phyloP scores from a whole-genome alignment of 30 jellyfish, hydroid and myxozoan species.

The Haliclystus octoradiatus region DNA sequence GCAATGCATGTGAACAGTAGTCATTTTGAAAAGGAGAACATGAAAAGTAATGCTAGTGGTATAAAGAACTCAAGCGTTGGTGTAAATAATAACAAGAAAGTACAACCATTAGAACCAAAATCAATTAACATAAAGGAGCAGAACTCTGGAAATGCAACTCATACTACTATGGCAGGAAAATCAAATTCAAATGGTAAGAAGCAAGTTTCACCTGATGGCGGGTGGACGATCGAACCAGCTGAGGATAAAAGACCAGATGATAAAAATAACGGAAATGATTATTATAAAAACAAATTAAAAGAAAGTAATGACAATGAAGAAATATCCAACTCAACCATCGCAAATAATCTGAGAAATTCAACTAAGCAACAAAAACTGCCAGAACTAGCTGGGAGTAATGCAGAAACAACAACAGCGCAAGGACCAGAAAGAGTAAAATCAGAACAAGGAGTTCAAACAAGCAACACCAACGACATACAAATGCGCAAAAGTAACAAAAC shows the following conservation, averaged over 20 bases:
- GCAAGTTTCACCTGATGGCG: no score
- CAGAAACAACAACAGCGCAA: background rate
- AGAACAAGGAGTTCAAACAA: background rate
- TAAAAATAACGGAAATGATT: background rate
- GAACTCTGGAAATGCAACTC: no score
- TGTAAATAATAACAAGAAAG: no score
- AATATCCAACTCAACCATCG: no score
- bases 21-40: constrained; percentile 4
- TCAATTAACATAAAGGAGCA: no score
- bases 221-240: background rate
- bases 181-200: no score
- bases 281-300: no score
- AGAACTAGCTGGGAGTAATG: constrained; percentile 1
- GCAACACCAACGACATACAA: background rate
- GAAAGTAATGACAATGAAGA: no score
- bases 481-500: background rate
- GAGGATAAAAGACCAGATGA: background rate
- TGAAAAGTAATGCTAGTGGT: background rate
- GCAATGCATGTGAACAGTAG: background rate
- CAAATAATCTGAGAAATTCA: no score
- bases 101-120: no score
- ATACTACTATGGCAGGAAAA: no score
- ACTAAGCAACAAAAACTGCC: background rate
- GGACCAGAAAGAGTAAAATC: background rate
- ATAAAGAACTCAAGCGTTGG: no score